phyloP scores from a whole-genome alignment of 92 coral and sea anemone species.

The Pocillopora meandrina region DNA sequence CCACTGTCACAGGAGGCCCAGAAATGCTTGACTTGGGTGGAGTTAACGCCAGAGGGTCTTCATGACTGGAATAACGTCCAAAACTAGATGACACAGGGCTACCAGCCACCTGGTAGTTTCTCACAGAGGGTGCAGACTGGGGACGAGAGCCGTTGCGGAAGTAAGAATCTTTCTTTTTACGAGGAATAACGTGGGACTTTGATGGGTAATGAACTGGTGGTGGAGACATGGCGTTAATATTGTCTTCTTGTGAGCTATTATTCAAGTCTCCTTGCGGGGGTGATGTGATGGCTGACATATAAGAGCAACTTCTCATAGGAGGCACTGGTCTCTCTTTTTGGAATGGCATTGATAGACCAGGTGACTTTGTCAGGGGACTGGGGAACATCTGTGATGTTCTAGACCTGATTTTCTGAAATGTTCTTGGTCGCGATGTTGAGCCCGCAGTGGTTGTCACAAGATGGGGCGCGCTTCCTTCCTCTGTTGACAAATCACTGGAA shows the following conservation, averaged over 20 bases:
- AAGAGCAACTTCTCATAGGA: slow-evolving; percentile 76
- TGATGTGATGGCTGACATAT: slow-evolving; percentile 77
- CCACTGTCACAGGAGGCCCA: slow-evolving; percentile 80
- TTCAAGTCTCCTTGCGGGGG: slow-evolving; percentile 27
- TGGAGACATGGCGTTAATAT: slow-evolving; percentile 1
- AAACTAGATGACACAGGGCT: slow-evolving; percentile 26
- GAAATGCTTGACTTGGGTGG: slow-evolving; percentile 58
- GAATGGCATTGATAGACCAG: slow-evolving; percentile 29
- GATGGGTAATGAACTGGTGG: slow-evolving; percentile 53
- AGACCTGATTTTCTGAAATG: not conserved
- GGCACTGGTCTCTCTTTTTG: slow-evolving; percentile 70
- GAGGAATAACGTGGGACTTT: slow-evolving; percentile 49
- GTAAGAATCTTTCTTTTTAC: slow-evolving; percentile 37
- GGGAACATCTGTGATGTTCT: slow-evolving; percentile 16
- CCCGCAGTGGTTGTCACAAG: slow-evolving; percentile 17
- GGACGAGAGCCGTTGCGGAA: slow-evolving; percentile 63
- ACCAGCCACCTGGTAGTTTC: slow-evolving; percentile 56
- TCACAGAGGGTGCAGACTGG: slow-evolving; percentile 84
- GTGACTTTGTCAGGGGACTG: slow-evolving; percentile 29
- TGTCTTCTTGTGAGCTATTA: slow-evolving; percentile 9
- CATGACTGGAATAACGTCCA: slow-evolving; percentile 67
- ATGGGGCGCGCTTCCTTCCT: slow-evolving; percentile 57
- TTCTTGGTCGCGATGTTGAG: slow-evolving; percentile 10
- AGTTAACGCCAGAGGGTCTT: slow-evolving; percentile 69
- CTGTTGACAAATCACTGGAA: slow-evolving; percentile 75